phyloP scores from a whole-genome alignment of 2,113 vertebrate genomes.

The Colistium nudipinnis region DNA sequence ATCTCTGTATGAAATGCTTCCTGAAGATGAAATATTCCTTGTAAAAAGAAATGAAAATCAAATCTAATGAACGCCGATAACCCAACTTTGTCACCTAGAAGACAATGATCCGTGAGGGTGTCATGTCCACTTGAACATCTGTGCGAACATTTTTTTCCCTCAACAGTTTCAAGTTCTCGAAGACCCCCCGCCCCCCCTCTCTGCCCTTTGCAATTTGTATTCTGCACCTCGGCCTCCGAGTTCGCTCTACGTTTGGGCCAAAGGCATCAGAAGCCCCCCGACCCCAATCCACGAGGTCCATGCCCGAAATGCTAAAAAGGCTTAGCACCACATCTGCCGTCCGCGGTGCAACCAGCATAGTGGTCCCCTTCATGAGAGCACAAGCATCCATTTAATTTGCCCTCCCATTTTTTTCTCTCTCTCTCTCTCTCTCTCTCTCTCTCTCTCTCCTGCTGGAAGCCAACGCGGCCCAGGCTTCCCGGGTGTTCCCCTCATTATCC shows the following conservation, averaged over 20 bases:
- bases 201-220: constrained; percentile 41
- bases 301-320: constrained; percentile 71
- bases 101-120: neutral
- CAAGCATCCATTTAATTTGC: constrained; percentile 72
- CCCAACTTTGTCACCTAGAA: constrained; percentile 9
- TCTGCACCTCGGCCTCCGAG: constrained; percentile 44
- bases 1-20: too few species aligned
- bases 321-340: constrained; percentile 74
- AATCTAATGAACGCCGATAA: too few species aligned
- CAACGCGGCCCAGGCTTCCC: constrained; percentile 49
- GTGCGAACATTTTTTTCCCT: constrained; percentile 56
- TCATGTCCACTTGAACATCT: constrained; percentile 45
- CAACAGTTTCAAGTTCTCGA: constrained; percentile 13
- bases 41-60: too few species aligned
- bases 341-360: constrained; percentile 63
- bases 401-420: too few species aligned
- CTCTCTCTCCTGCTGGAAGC: too few species aligned
- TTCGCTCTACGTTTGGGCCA: constrained; percentile 58
- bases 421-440: too few species aligned
- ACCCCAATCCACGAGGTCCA: constrained; percentile 47
- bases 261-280: constrained; percentile 54
- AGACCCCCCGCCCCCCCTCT: too few species aligned
- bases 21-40: too few species aligned
- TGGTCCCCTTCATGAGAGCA: constrained; percentile 68
- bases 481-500: constrained; percentile 75